Percentiles rank a stretch among this genome's conserved stretches.
Conservation (phyloP, 2,797 vertebrate genomes). For the Acanthopagrus latus region DNA sequence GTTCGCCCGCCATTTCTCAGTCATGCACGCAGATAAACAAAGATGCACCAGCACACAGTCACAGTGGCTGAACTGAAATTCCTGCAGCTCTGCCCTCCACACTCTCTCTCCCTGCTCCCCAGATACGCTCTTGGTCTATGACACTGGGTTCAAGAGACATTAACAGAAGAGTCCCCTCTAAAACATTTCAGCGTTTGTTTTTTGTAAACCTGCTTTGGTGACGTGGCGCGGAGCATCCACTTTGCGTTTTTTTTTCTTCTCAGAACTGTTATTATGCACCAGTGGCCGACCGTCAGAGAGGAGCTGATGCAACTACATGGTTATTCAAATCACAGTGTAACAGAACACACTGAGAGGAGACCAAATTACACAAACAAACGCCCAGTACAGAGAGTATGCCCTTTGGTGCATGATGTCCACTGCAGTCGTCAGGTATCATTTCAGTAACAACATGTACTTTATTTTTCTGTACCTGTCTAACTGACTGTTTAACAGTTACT, state of each 20-base stretch:
- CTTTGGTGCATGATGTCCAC: too few species aligned
- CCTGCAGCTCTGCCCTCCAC: constrained; percentile 14
- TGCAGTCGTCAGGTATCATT: too few species aligned
- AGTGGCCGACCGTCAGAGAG: constrained; percentile 17
- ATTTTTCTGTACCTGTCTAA: too few species aligned
- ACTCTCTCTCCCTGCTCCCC: constrained; percentile 6
- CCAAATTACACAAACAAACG: too few species aligned
- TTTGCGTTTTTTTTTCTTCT: neutral
- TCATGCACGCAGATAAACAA: constrained; percentile 41
- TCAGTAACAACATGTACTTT: too few species aligned
- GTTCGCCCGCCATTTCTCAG: constrained; percentile 2
- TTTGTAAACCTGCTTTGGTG: constrained; percentile 14
- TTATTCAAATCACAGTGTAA: constrained; percentile 32
- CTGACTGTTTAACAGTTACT: too few species aligned
- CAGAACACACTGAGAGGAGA: constrained; percentile 23
- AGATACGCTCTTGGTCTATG: constrained; percentile 16
- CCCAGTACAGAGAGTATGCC: too few species aligned
- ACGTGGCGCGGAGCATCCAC: neutral
- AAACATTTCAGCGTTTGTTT: constrained; percentile 11
- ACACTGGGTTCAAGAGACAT: constrained; percentile 15
- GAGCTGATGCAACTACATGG: constrained; percentile 38
- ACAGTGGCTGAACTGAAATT: constrained; percentile 27
- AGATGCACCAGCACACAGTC: constrained; percentile 42
- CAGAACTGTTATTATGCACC: constrained; percentile 10
- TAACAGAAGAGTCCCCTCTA: constrained; percentile 16